A percentile compares a stretch with the other conserved stretches of the same genome.
These are phyloP conservation scores for Eilema caniola DNA, from an alignment of 2,888 invertebrate genomes.

Conservation along the genomic window DNA sequence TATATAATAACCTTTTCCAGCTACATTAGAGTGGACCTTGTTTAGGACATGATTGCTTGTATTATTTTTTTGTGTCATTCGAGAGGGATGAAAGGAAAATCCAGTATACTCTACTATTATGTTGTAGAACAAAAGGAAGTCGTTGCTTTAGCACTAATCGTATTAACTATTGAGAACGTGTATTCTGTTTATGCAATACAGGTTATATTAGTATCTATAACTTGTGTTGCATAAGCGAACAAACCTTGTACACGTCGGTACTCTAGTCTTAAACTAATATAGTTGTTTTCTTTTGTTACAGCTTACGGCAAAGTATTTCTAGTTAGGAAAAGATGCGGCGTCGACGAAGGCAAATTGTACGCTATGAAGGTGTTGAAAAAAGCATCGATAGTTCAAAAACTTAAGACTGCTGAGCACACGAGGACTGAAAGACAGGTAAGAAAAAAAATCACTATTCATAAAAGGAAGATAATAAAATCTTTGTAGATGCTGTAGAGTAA, in stretches of 20 bases:
- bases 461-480: background rate
- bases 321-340: slow-evolving; percentile 95
- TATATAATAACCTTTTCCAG: slow-evolving; percentile 46
- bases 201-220: background rate
- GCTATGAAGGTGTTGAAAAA: slow-evolving; percentile 99
- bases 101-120: slow-evolving; percentile 10
- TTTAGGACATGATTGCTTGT: slow-evolving; percentile 25
- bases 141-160: slow-evolving; percentile 10
- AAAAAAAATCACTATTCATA: background rate
- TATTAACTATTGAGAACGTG: slow-evolving; percentile 14
- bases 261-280: slow-evolving; percentile 9
- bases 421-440: slow-evolving; percentile 96
- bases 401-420: slow-evolving; percentile 98
- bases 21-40: slow-evolving; percentile 41
- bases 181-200: slow-evolving; percentile 9
- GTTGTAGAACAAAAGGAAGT: slow-evolving; percentile 13
- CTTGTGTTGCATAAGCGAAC: background rate
- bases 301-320: slow-evolving; percentile 98
- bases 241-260: background rate
- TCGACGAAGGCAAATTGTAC: slow-evolving; percentile 96
- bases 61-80: slow-evolving; percentile 14
- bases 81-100: slow-evolving; percentile 12
- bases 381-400: slow-evolving; percentile 97
- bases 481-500: background rate
- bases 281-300: slow-evolving; percentile 81